These are phyloP conservation scores for Meghimatium bilineatum DNA, from an alignment of 2,888 invertebrate genomes.

Conservation along the genomic window DNA sequence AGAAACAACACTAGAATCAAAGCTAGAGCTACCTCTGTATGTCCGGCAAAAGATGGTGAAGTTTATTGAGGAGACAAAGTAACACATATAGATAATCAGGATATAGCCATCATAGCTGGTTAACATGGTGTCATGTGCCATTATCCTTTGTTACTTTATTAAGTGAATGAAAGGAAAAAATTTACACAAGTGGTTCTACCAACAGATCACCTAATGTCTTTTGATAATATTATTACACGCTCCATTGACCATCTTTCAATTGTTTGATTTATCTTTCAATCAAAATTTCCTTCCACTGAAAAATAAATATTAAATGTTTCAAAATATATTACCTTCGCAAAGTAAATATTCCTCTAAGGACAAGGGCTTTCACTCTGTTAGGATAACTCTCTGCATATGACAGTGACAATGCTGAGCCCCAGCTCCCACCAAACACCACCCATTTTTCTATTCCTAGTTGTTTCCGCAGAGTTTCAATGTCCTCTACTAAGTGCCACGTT, in stretches of 20 bases:
- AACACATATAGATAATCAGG: too few relatives aligned
- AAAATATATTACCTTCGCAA: conserved; percentile 59
- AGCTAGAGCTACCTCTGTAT: too few relatives aligned
- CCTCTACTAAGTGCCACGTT: conserved; percentile 72
- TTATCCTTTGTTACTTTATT: too few relatives aligned
- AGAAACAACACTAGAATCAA: too few relatives aligned
- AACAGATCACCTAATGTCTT: neutral
- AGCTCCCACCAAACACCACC: conserved; percentile 75
- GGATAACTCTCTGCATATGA: conserved; percentile 72
- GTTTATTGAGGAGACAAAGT: too few relatives aligned
- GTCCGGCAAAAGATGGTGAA: too few relatives aligned
- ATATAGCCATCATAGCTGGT: too few relatives aligned
- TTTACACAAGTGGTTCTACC: too few relatives aligned
- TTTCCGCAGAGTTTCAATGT: conserved; percentile 71
- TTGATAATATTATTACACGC: neutral
- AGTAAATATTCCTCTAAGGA: conserved; percentile 72
- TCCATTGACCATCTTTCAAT: neutral
- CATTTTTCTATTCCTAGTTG: conserved; percentile 71
- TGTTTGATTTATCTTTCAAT: neutral
- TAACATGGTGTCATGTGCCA: too few relatives aligned
- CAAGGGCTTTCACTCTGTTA: conserved; percentile 69
- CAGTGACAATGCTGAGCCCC: conserved; percentile 73
- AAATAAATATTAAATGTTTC: neutral
- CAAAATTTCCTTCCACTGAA: neutral
- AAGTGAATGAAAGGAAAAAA: too few relatives aligned